A percentile compares a stretch with the other conserved stretches of the same genome.
phyloP scores from a whole-genome alignment of 2,797 vertebrate genomes.

The Pempheris klunzingeri region DNA sequence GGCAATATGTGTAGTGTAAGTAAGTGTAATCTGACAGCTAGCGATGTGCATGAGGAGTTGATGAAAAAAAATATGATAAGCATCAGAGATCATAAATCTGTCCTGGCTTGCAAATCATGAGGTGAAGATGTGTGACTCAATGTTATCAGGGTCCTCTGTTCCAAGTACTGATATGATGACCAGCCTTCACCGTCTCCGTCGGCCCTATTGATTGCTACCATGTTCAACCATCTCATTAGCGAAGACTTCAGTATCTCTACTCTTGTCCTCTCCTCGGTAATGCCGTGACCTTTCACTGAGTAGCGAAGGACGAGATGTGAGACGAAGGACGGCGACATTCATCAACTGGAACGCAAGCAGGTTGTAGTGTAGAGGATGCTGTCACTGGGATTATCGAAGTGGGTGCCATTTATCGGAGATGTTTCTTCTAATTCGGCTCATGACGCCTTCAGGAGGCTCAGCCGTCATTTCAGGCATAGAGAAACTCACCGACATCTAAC shows the following conservation, averaged over 20 bases:
- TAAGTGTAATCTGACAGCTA: no score
- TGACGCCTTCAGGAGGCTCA: not conserved
- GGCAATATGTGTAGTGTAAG: no score
- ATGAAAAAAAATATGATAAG: no score
- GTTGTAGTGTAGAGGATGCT: not conserved
- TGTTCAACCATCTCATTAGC: not conserved
- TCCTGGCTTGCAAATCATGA: no score
- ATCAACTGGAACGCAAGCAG: not conserved
- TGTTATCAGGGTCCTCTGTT: not conserved
- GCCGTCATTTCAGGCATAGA: not conserved
- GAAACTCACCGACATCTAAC: not conserved
- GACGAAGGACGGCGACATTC: not conserved
- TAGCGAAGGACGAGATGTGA: conserved; percentile 3
- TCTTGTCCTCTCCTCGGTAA: conserved; percentile 13
- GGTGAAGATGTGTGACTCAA: no score
- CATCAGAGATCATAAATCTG: no score
- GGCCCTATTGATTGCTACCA: not conserved
- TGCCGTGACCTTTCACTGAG: conserved; percentile 9
- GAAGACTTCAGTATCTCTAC: not conserved
- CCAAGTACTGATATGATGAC: not conserved
- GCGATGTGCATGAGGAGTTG: no score
- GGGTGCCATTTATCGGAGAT: not conserved
- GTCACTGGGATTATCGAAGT: not conserved
- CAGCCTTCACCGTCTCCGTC: not conserved
- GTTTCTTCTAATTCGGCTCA: conserved; percentile 9